These are phyloP conservation scores for Sceliomorpha sp. DNA, from an alignment of 2,888 invertebrate species.

Conservation along the genomic window DNA sequence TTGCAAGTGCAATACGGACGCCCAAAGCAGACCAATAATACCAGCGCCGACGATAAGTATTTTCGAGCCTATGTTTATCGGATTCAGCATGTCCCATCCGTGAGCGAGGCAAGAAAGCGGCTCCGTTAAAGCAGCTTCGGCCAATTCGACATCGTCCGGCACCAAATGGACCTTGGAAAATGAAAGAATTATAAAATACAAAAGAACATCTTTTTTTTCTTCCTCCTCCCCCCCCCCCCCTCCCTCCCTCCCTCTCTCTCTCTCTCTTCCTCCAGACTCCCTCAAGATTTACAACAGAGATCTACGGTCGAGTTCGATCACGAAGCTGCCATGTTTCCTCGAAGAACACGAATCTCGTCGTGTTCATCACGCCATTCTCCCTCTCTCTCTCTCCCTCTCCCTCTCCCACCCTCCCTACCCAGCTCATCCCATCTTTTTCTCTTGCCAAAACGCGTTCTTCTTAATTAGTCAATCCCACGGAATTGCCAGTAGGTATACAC, in stretches of 20 bases:
- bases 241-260: too few relatives aligned
- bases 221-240: too few relatives aligned
- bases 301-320: conserved; percentile 25
- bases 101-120: conserved; percentile 87
- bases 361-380: conserved; percentile 35
- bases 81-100: conserved; percentile 85
- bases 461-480: conserved; percentile 48
- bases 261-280: too few relatives aligned
- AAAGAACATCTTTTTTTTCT: too few relatives aligned
- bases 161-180: conserved; percentile 70
- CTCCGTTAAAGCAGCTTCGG: conserved; percentile 84
- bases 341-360: conserved; percentile 32
- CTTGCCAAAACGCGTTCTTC: conserved; percentile 42
- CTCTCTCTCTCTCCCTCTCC: conserved; percentile 2
- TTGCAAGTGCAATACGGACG: conserved; percentile 84
- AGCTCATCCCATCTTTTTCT: conserved; percentile 9
- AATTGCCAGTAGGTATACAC: conserved; percentile 33
- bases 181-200: too few relatives aligned
- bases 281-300: conserved; percentile 13
- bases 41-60: conserved; percentile 87
- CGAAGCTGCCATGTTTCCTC: conserved; percentile 31
- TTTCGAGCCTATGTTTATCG: conserved; percentile 83
- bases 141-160: conserved; percentile 69
- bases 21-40: conserved; percentile 87
- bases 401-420: too few relatives aligned